A percentile compares a stretch with the other conserved stretches of the same genome.
phyloP scores from a whole-genome alignment of 2,888 invertebrate genomes.

The Subacronicta megacephala region DNA sequence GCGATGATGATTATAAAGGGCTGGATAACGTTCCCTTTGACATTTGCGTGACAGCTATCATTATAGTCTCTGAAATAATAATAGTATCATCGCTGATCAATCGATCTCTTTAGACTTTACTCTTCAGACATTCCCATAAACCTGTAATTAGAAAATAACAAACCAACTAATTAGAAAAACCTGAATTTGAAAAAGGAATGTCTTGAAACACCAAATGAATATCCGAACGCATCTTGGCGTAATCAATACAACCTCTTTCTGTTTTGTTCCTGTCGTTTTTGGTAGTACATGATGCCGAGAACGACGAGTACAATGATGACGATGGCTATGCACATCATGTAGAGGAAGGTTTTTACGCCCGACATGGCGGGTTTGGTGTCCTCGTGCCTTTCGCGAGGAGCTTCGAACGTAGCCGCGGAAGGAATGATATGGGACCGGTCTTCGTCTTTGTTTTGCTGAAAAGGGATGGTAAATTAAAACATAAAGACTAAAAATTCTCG shows the following conservation, averaged over 20 bases:
- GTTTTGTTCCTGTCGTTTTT: slow-evolving; percentile 96
- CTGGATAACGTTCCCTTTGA: not conserved
- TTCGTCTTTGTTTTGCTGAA: slow-evolving; percentile 90
- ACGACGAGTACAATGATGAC: slow-evolving; percentile 95
- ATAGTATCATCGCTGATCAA: slow-evolving; percentile 3
- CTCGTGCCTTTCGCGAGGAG: slow-evolving; percentile 97
- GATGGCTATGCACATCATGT: slow-evolving; percentile 95
- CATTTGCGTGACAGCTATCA: not conserved
- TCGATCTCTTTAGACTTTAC: slow-evolving; percentile 6
- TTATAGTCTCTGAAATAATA: not conserved
- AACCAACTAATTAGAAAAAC: slow-evolving; percentile 5
- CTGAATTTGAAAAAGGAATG: slow-evolving; percentile 55
- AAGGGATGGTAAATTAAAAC: not conserved
- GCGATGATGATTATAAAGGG: no score
- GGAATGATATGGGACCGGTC: slow-evolving; percentile 96
- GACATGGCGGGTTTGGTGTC: slow-evolving; percentile 97
- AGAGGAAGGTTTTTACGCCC: slow-evolving; percentile 96
- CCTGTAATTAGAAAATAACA: slow-evolving; percentile 9
- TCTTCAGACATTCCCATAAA: slow-evolving; percentile 38
- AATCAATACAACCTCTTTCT: slow-evolving; percentile 93
- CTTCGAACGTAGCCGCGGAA: slow-evolving; percentile 96
- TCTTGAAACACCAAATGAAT: slow-evolving; percentile 24
- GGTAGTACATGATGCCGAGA: slow-evolving; percentile 97
- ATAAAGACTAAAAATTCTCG: no score
- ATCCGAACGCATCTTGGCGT: slow-evolving; percentile 4